Conservation (phyloP, 2,888 invertebrate genomes). For the Pecten maximus region DNA sequence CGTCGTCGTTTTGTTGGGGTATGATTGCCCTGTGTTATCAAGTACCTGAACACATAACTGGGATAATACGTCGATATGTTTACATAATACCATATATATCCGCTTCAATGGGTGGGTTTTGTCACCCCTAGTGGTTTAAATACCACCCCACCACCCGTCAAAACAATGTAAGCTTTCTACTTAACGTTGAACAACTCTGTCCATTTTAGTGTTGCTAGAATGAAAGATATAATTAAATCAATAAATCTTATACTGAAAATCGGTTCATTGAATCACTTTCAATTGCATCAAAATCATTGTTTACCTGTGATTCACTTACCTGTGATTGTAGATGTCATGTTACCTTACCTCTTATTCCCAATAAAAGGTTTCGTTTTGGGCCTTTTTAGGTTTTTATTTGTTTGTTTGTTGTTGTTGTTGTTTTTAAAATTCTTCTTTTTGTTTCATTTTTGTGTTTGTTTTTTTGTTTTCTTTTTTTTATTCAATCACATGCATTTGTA, state of each 20-base stretch:
- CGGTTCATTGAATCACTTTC: background rate
- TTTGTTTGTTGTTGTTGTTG: no score
- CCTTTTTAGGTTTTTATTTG: no score
- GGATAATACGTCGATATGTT: background rate
- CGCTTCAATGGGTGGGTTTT: background rate
- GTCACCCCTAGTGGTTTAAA: background rate
- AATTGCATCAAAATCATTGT: background rate
- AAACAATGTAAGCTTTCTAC: conserved; percentile 27
- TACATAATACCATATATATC: background rate
- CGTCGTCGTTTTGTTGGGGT: background rate
- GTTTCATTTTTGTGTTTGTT: no score
- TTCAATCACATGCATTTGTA: no score
- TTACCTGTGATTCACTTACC: no score
- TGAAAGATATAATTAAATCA: background rate
- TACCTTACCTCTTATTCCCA: no score
- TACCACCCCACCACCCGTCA: background rate
- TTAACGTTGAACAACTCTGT: background rate
- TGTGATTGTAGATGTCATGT: no score
- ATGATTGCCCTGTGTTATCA: background rate
- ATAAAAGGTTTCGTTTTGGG: no score
- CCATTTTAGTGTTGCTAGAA: background rate
- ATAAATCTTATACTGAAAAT: background rate
- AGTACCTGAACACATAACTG: background rate
- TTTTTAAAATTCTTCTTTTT: no score
- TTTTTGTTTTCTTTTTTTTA: no score